A percentile compares a stretch with the other conserved stretches of the same genome.
phyloP scores from a whole-genome alignment of 2,113 vertebrate species.

The Lycaon pictus region DNA sequence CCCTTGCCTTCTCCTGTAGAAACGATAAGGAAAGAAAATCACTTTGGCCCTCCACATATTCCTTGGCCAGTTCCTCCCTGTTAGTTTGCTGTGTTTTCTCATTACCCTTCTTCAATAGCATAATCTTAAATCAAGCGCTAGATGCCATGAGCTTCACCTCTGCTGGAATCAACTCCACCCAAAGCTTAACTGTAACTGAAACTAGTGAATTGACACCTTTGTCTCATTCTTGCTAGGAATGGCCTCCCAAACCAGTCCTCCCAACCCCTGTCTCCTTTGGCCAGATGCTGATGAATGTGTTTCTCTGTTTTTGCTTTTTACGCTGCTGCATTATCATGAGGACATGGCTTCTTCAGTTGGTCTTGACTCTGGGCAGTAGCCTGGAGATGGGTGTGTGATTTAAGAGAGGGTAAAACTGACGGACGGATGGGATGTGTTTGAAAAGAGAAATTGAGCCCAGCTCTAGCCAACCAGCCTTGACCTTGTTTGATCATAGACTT shows the following conservation, averaged over 20 bases:
- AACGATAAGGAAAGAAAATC: constrained; percentile 80
- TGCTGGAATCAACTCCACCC: constrained; percentile 71
- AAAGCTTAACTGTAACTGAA: constrained; percentile 75
- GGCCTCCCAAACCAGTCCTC: constrained; percentile 70
- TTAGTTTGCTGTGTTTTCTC: constrained; percentile 69
- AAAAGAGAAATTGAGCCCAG: constrained; percentile 68
- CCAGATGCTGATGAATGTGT: constrained; percentile 64
- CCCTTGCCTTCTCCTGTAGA: constrained; percentile 80
- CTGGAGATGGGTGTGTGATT: constrained; percentile 63
- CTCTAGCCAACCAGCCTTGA: constrained; percentile 57
- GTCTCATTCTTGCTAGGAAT: constrained; percentile 76
- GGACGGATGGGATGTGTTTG: constrained; percentile 40
- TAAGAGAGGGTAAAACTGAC: constrained; percentile 69
- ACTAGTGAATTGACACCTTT: constrained; percentile 71
- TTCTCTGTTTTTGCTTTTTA: constrained; percentile 63
- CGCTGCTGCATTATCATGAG: constrained; percentile 60
- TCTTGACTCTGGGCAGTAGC: constrained; percentile 58
- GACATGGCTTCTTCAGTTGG: constrained; percentile 52
- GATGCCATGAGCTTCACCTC: constrained; percentile 76
- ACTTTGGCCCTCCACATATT: constrained; percentile 76
- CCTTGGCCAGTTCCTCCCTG: constrained; percentile 75
- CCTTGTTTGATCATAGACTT: constrained; percentile 77
- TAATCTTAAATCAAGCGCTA: constrained; percentile 71
- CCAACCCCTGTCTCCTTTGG: constrained; percentile 63
- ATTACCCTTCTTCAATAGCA: constrained; percentile 72